Evolutionary conservation across 2,113 vertebrate species (phyloP).

Genomic region (Rhombomys opimus): DNA sequence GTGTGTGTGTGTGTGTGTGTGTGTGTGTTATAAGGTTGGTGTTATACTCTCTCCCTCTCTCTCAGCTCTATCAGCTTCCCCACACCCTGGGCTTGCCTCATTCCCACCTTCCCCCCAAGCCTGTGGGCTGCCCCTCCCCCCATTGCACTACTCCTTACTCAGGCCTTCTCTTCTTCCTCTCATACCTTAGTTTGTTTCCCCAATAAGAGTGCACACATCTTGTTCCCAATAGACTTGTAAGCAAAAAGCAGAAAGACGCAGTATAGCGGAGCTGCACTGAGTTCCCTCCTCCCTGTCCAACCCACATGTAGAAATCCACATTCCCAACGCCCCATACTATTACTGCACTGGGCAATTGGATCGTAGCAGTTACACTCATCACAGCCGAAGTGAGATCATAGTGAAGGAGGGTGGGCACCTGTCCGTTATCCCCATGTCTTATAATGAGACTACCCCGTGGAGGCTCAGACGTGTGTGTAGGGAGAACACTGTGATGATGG

Average conservation of each 20-base stretch:
- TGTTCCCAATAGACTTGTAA: neutral
- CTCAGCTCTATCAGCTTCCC: too few species aligned
- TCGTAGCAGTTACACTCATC: neutral
- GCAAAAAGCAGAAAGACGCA: neutral
- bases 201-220: neutral
- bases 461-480: neutral
- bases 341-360: neutral
- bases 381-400: neutral
- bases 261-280: neutral
- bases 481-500: neutral
- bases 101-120: neutral
- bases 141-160: fast-evolving
- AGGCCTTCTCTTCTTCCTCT: neutral
- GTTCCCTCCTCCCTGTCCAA: fast-evolving
- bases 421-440: neutral
- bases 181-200: neutral
- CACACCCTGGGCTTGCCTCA: neutral
- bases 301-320: neutral
- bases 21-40: neutral
- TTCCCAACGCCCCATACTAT: neutral
- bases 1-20: neutral
- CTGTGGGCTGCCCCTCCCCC: neutral
- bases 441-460: neutral
- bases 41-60: neutral
- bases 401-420: neutral